Base-by-base conservation (phyloP, 2,797 vertebrate genomes). In the Gallirallus australis region DNA sequence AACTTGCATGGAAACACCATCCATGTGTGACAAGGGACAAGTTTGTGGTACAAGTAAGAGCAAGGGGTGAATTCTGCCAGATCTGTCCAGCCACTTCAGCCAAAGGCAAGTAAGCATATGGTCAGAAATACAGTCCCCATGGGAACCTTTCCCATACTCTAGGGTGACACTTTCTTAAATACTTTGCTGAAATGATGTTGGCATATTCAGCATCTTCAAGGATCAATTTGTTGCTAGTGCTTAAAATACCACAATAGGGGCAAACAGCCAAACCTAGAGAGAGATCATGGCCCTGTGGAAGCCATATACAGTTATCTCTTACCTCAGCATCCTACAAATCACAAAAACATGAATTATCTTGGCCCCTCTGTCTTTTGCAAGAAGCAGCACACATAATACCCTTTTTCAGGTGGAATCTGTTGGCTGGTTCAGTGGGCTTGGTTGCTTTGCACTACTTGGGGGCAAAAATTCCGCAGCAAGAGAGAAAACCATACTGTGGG, bases 381-480 rank as follows among this genome's bases (percentile, higher is more conserved):
- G n/a, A 37, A 89, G 25, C 0, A 18, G 30, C 11, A 76, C 16
- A 15, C 0, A 3, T 6, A 68, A 79, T 35, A 28, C 13, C 4
- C 23, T 68, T 64, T 64, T 30, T 13, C 30, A 68, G 20, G 39
- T 33, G 27, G n/a, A 70, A 53, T 52, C 48, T 24, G 13, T 7
- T 11, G 30, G 21, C 7, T 27, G 20, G 19, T 73, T 52, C 31
- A 79, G 19, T 33, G n/a, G 42, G 23, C 80, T 79, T 52, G 40
- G 27, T 37, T 70, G 13, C 37, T 68, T 54, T 47, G 31, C n/a
- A 6, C 37, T 59, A 60, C 17, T 3, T 48, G 15, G 13, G 27
- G 20, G 18, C 11, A 80, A 82, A 90, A 89, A 60, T 21, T 66
- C 17, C 45, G n/a, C 31, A 61, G 12, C 2, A 15, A 61, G 16